Evolutionary conservation across 2,888 invertebrate species (phyloP).

Genomic region (Zeuzera pyrina): DNA sequence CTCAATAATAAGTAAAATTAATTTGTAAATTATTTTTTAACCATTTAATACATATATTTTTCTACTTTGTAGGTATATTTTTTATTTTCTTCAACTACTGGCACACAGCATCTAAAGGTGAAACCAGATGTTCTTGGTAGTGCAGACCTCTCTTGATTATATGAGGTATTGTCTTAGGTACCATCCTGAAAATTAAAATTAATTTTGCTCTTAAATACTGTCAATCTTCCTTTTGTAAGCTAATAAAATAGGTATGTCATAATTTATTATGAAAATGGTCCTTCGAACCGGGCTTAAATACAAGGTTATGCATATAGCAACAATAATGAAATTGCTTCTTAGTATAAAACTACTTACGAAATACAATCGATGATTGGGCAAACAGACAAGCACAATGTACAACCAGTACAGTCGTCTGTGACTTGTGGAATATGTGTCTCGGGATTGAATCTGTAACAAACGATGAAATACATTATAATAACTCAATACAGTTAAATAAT

Average conservation of each 20-base stretch:
- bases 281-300: no score
- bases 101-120: constrained; percentile 46
- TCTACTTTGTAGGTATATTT: constrained; percentile 3
- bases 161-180: constrained; percentile 89
- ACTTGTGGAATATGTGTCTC: constrained; percentile 93
- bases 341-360: constrained; percentile 73
- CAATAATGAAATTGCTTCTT: constrained; percentile 12
- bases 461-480: no score
- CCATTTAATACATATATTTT: constrained; percentile 2
- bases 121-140: constrained; percentile 42
- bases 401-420: constrained; percentile 94
- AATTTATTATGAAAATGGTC: no score
- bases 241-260: not conserved
- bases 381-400: constrained; percentile 95
- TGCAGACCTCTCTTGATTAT: constrained; percentile 85
- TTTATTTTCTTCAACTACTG: constrained; percentile 30
- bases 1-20: constrained; percentile 22
- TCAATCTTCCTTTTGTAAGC: not conserved
- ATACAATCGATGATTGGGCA: constrained; percentile 99
- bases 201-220: no score
- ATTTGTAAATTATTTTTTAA: no score
- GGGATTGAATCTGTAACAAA: constrained; percentile 80
- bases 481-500: no score
- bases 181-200: constrained; percentile 81
- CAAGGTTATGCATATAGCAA: no score